Evolutionary conservation across 1,140 invertebrate species (phyloP), one percentile per base, ranked within the genome.

Genomic region (Stegodyphus mimosarum): DNA sequence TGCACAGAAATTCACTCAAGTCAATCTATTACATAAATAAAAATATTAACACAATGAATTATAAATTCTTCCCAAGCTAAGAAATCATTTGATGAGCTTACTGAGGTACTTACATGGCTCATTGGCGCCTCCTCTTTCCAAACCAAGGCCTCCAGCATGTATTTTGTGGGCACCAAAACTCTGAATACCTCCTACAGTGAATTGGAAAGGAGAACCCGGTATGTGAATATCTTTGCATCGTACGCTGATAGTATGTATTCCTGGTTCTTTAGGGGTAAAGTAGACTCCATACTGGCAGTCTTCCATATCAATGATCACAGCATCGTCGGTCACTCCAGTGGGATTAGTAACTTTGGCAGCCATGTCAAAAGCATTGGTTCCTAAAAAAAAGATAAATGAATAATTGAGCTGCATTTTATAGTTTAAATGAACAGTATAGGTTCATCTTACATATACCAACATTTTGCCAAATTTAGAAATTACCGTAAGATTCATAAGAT

Each of bases 221-320:
- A 99, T 99, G 91, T 99, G 97, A 90, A 98, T 96, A 86, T 98
- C 96, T 92, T 96, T 97, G 92, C 98, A 98, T 89, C 96, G 95
- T 53, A 99, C 97, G 33, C 96, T 98, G 0, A 99, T 97, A 0
- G 97, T 98, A 90, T 99, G 97, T 1, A 98, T 94, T 4, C 98
- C 98, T 86, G 98, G 92, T 90, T 99, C 97, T 91, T 98, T 98
- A 15, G 98, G 97, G 9, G 98, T 95, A 91, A 99, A 99, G 89
- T 96, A 96, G n/a, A 99, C 97, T 10, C 96, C 96, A 91, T 98
- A 99, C 0, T 98, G 93, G 0, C 95, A 96, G 88, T 99, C 97
- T 89, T 98, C 96, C 33, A 97, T 93, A 90, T 98, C 97, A 88
- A 95, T 94, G 88, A 98, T 95, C 90, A 95, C 95, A 0, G 96